These are phyloP conservation scores for Drosophila peninsularis DNA, from an alignment of 2,888 invertebrate genomes.

Conservation along the genomic window DNA sequence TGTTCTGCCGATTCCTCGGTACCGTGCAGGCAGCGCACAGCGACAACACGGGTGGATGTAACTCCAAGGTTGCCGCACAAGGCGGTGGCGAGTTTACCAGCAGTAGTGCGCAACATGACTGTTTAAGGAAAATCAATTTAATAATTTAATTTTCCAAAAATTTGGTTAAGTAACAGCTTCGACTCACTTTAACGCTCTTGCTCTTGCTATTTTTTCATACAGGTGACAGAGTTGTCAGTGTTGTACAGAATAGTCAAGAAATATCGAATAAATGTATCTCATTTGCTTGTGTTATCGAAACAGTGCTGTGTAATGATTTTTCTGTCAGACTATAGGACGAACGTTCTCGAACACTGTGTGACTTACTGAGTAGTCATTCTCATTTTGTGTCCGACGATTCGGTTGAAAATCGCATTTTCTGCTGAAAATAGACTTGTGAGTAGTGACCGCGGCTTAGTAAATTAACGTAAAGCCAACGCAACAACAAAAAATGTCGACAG, in stretches of 20 bases:
- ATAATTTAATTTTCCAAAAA: constrained; percentile 46
- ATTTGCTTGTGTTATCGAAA: constrained; percentile 3
- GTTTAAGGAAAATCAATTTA: constrained; percentile 12
- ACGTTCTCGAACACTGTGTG: constrained; percentile 55
- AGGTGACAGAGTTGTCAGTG: constrained; percentile 47
- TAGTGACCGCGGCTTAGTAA: constrained; percentile 34
- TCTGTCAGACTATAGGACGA: constrained; percentile 40
- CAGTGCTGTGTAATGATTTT: constrained; percentile 29
- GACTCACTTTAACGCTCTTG: constrained; percentile 67
- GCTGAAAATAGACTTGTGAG: constrained; percentile 41
- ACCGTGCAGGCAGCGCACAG: constrained; percentile 84
- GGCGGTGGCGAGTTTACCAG: constrained; percentile 84
- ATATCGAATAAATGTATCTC: constrained; percentile 7
- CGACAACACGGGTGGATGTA: constrained; percentile 73
- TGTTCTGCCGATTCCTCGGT: constrained; percentile 92
- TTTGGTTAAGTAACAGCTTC: constrained; percentile 79
- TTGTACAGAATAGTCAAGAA: constrained; percentile 1
- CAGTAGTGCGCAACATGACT: constrained; percentile 86
- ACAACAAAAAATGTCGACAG: constrained; percentile 72
- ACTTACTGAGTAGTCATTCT: constrained; percentile 52
- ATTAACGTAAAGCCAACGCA: constrained; percentile 40
- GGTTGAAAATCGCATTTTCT: constrained; percentile 65
- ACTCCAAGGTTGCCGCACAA: constrained; percentile 80
- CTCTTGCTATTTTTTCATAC: constrained; percentile 65
- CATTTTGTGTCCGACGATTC: constrained; percentile 60